Percentiles rank a stretch among this genome's conserved stretches.
Conservation (phyloP, 2,797 vertebrate genomes). For the Girardinus metallicus region DNA sequence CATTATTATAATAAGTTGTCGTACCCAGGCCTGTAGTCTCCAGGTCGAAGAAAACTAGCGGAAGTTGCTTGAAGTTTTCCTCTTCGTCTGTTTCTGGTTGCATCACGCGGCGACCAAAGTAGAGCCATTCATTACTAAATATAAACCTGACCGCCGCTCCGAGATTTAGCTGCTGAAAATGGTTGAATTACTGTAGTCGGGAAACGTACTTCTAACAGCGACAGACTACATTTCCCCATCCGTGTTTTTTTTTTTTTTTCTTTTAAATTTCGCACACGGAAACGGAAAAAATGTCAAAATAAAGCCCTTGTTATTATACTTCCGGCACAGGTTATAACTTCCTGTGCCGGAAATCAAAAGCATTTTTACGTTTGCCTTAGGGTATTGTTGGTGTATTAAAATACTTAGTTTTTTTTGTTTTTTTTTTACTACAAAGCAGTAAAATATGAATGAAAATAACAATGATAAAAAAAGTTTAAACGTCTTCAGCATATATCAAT, state of each 20-base stretch:
- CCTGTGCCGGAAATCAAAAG: too few relatives aligned
- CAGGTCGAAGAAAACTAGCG: constrained; percentile 81
- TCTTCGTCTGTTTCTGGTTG: neutral
- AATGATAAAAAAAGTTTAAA: too few relatives aligned
- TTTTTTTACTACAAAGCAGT: too few relatives aligned
- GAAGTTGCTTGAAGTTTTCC: neutral
- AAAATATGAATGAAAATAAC: too few relatives aligned
- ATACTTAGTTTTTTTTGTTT: neutral
- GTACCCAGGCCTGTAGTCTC: constrained; percentile 81
- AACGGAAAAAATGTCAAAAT: neutral
- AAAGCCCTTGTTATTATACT: neutral
- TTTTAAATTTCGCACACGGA: neutral
- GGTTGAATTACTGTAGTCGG: neutral
- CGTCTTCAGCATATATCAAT: too few relatives aligned
- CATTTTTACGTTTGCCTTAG: neutral
- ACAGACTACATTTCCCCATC: neutral
- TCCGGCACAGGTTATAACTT: too few relatives aligned
- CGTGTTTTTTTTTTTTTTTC: neutral
- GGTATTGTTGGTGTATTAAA: neutral
- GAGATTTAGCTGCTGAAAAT: neutral
- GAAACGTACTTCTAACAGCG: neutral
- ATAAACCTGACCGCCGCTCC: neutral
- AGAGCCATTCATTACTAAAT: neutral
- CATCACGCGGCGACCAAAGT: constrained; percentile 2
- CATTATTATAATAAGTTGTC: neutral